Percentiles rank a stretch among this genome's conserved stretches.
Conservation (phyloP, 2,113 vertebrate species). For the Martes martes region DNA sequence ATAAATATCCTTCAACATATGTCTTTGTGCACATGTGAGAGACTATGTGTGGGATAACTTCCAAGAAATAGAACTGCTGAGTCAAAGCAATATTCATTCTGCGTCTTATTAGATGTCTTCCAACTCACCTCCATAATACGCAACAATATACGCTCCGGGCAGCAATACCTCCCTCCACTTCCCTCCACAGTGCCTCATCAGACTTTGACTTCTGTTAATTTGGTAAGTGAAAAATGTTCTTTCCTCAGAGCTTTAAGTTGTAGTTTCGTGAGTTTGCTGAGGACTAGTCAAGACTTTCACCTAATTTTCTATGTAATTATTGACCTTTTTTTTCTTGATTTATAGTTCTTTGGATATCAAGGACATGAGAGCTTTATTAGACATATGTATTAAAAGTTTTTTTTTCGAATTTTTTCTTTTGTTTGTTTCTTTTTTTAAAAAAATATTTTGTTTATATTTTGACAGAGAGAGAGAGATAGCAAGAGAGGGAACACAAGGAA, state of each 20-base stretch:
- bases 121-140: neutral
- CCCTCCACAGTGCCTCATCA: neutral
- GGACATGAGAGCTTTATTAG: neutral
- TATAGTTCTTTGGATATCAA: neutral
- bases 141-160: neutral
- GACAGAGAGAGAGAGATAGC: too few species aligned
- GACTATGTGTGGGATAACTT: neutral
- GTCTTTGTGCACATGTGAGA: neutral
- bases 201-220: neutral
- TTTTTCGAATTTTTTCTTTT: neutral
- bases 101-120: neutral
- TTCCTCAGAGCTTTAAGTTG: neutral
- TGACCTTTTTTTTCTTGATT: neutral
- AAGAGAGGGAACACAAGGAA: too few species aligned
- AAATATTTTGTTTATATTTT: too few species aligned
- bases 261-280: neutral
- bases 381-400: neutral
- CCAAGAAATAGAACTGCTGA: neutral
- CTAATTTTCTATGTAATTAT: neutral
- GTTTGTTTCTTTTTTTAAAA: too few species aligned
- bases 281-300: neutral
- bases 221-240: neutral
- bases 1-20: neutral
- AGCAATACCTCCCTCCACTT: neutral
- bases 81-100: neutral